Base-by-base conservation (phyloP, 2,113 vertebrate genomes). In the Corydoras sp. region DNA sequence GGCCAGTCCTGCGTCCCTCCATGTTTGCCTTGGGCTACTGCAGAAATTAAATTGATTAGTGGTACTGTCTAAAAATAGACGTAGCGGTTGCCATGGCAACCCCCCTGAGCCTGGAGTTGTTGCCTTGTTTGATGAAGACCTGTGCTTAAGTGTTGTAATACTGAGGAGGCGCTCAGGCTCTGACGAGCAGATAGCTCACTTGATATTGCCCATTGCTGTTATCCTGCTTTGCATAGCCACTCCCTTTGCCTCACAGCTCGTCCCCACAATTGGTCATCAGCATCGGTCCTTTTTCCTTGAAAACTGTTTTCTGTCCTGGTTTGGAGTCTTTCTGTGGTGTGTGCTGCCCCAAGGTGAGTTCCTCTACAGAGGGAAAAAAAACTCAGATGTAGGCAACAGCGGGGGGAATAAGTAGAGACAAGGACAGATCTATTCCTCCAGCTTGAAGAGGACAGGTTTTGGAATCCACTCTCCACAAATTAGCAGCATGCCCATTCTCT, bases 1-100 rank as follows among this genome's bases (percentile, higher is more conserved):
- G 59, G 35, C 73, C 75, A 74, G 59, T 69, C 62, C 70, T 67
- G 54, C 76, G 61, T 60, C 70, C 55, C 69, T 69, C 62, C 63
- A 58, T 68, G 68, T 62, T 71, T 73, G 71, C 76, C 78, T 66
- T 67, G 74, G 79, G 76, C 79, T 77, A 79, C 75, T 59, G 77
- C 75, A 83, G 79, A 83, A 81, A 81, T 81, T 79, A 81, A 79
- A 83, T 83, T 83, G 81, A 83, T 83, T 83, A 83, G 81, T 83
- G 72, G 79, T 77, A 72, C 77, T 61, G 81, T 78, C 80, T 83
- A 83, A 79, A 83, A 83, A 83, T 83, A 83, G 79, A 81, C 59
- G 65, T 73, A 72, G 64, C 59, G 68, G 79, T 83, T 83, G 73
- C 81, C 75, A 74, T 77, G 81, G 79, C 68, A 81, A 83, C 81